Evolutionary conservation across 2,888 invertebrate species (phyloP).

Genomic region (Drosophila prolongata): DNA sequence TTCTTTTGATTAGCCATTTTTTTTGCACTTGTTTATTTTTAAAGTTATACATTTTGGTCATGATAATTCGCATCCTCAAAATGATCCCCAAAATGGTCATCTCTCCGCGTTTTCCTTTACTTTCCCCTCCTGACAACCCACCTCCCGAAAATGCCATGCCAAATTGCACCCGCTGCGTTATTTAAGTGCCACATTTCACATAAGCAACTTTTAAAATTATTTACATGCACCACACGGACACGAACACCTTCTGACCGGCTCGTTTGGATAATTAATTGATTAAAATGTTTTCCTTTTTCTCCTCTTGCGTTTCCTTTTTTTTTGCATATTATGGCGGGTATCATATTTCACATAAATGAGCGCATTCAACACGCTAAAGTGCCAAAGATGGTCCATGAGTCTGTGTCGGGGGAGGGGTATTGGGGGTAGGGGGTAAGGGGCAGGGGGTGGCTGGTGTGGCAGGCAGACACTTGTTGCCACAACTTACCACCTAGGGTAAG

Average conservation of each 20-base stretch:
- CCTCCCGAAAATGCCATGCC: conserved; percentile 7
- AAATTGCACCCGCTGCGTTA: conserved; percentile 70
- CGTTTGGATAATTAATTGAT: conserved; percentile 81
- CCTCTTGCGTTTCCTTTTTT: conserved; percentile 13
- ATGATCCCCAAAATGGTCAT: neutral
- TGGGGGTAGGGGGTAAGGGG: conserved; percentile 3
- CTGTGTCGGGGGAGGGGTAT: conserved; percentile 32
- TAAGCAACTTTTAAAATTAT: conserved; percentile 76
- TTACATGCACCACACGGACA: conserved; percentile 64
- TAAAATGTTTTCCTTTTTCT: conserved; percentile 72
- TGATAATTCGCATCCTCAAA: neutral
- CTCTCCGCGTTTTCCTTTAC: neutral
- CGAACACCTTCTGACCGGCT: conserved; percentile 40
- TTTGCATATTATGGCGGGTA: conserved; percentile 79
- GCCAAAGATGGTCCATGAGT: conserved; percentile 66
- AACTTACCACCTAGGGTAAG: conserved; percentile 78
- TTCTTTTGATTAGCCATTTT: too few species aligned
- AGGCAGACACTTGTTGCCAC: conserved; percentile 75
- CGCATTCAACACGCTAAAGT: conserved; percentile 81
- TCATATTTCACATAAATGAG: conserved; percentile 82
- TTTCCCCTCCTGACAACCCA: neutral
- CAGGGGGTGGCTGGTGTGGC: conserved; percentile 13
- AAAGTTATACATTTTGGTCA: too few species aligned
- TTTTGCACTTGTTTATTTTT: too few species aligned
- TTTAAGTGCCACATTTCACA: conserved; percentile 78